phyloP scores from a whole-genome alignment of 1,140 invertebrate species.

The Physella acuta region DNA sequence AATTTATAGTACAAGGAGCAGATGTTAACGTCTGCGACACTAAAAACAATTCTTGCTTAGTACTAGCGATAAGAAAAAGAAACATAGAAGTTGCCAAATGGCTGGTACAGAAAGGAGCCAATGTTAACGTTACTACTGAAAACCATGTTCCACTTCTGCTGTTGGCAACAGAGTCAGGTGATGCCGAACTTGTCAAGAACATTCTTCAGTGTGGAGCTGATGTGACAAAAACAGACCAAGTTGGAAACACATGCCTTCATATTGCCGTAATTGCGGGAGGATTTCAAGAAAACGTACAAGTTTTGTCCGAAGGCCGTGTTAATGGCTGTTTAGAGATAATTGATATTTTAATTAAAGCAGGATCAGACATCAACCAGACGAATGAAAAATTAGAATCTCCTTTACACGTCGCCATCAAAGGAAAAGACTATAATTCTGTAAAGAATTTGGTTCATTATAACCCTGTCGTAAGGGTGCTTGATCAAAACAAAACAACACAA shows the following conservation, averaged over 20 bases:
- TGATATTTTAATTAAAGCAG: background rate
- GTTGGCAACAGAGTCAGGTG: too few relatives aligned
- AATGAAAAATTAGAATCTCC: background rate
- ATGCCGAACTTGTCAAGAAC: background rate
- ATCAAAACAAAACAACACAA: background rate
- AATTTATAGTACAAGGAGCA: too few relatives aligned
- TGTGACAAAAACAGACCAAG: background rate
- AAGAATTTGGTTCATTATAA: background rate
- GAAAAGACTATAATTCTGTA: background rate
- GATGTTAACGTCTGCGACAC: too few relatives aligned
- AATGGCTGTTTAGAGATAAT: background rate
- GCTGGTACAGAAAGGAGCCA: too few relatives aligned
- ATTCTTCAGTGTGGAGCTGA: background rate
- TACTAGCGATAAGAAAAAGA: too few relatives aligned
- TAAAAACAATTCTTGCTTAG: too few relatives aligned
- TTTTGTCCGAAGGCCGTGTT: too few relatives aligned
- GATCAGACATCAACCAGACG: background rate
- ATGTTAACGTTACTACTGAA: too few relatives aligned
- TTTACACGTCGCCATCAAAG: background rate
- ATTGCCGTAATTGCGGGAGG: too few relatives aligned
- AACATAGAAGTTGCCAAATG: too few relatives aligned
- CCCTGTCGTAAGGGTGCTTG: background rate
- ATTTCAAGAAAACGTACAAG: too few relatives aligned
- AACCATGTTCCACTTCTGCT: too few relatives aligned
- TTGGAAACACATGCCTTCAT: background rate